These are phyloP conservation scores for Esperia sulphurella DNA, from an alignment of 2,888 invertebrate genomes.

Conservation along the genomic window DNA sequence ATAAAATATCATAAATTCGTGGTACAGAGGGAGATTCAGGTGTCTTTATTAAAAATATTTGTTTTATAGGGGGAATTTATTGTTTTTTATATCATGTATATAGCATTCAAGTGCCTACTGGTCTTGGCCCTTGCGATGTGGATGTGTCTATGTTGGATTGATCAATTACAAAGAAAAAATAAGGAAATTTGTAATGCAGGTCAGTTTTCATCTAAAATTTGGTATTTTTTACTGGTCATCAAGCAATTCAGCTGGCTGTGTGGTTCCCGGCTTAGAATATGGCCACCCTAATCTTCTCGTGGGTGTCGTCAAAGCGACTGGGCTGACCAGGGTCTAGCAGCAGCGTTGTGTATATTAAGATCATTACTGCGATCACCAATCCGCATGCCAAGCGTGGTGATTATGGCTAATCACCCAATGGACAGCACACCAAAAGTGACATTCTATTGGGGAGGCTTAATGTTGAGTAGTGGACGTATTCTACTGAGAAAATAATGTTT, in stretches of 20 bases:
- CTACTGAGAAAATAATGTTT: no score
- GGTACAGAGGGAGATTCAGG: slow-evolving; percentile 21
- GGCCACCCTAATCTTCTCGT: no score
- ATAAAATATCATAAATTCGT: slow-evolving; percentile 38
- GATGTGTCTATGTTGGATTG: slow-evolving; percentile 47
- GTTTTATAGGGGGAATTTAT: slow-evolving; percentile 12
- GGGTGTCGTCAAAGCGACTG: no score
- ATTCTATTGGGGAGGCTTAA: no score
- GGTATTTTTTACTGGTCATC: background rate
- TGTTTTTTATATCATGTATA: slow-evolving; percentile 47
- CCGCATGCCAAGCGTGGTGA: no score
- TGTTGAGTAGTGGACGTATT: no score
- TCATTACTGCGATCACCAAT: no score
- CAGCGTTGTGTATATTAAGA: no score
- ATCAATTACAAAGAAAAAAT: slow-evolving; percentile 27
- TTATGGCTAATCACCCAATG: no score
- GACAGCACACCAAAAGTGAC: no score
- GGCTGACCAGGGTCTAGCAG: no score
- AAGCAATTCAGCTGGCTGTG: background rate
- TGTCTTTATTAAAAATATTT: slow-evolving; percentile 17
- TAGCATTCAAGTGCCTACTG: slow-evolving; percentile 65
- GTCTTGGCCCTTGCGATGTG: slow-evolving; percentile 53
- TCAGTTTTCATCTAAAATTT: background rate
- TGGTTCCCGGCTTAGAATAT: background rate
- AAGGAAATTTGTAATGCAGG: slow-evolving; percentile 2